A percentile compares a stretch with the other conserved stretches of the same genome.
Evolutionary conservation across 2,113 vertebrate genomes (phyloP).

Genomic region (Vulpes vulpes): DNA sequence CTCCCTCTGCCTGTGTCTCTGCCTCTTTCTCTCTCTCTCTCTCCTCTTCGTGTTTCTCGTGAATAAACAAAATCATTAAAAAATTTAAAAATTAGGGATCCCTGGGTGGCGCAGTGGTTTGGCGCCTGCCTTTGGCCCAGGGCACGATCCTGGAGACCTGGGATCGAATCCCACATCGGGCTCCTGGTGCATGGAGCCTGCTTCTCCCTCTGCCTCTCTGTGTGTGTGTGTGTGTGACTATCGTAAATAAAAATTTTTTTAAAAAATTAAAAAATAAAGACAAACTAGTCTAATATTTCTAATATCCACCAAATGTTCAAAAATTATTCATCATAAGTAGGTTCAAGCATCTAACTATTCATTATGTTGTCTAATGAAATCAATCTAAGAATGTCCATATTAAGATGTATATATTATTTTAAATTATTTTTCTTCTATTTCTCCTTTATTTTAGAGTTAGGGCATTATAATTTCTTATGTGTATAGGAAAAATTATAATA

Average conservation of each 20-base stretch:
- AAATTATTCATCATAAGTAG: not conserved
- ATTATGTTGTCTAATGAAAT: not conserved
- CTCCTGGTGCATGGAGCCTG: too few species aligned
- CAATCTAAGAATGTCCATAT: not conserved
- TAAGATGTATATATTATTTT: not conserved
- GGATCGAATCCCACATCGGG: too few species aligned
- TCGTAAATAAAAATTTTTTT: too few species aligned
- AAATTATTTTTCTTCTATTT: not conserved
- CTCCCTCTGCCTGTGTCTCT: too few species aligned
- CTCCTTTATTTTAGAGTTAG: not conserved
- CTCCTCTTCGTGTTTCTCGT: too few species aligned
- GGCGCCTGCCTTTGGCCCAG: too few species aligned
- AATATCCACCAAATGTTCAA: not conserved
- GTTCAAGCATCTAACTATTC: not conserved
- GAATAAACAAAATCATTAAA: too few species aligned
- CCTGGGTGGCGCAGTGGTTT: too few species aligned
- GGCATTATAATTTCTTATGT: not conserved
- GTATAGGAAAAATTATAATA: not conserved
- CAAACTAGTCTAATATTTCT: not conserved
- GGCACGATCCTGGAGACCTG: too few species aligned
- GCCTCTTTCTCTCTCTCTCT: too few species aligned
- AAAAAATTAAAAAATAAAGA: not conserved
- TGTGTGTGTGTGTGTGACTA: too few species aligned
- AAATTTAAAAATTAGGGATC: not conserved
- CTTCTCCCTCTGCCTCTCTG: too few species aligned